Evolutionary conservation across 2,888 invertebrate genomes (phyloP), one percentile per base, ranked within the genome.

Genomic region (Baronia brevicornis): DNA sequence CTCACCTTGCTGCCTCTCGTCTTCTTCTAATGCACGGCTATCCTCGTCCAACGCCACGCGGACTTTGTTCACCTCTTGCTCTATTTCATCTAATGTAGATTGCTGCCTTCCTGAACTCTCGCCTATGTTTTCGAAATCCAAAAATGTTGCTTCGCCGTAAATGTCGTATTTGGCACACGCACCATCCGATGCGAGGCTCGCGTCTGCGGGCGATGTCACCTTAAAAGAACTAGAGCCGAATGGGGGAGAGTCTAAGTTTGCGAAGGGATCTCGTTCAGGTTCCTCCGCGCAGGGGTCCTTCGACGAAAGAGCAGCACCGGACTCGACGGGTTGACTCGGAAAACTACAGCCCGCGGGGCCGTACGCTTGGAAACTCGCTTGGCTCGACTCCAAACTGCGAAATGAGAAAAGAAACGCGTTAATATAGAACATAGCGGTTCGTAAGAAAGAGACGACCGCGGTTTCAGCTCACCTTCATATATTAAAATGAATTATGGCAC

Each of bases 341-440:
- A 84, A 82, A 84, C 84, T 84, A 84, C 79, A 75, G 75, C 57
- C 70, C 63, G 77, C 75, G 61, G 71, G 62, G 55, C 68, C 68
- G 72, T 74, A 77, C 78, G 80, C 75, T 79, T 75, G 84, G 61
- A 84, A 84, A 75, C 74, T 74, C 71, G 70, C 69, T 85, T 85
- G 85, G 84, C 85, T 73, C 79, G 79, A 72, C 74, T 85, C 84
- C 85, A 86, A 85, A 70, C 84, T 82, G 85, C 71, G 77, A 84
- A 82, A 82, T 79, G 82, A 79, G 82, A 82, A 82, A 84, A 84
- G 78, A 80, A 80, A 79, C 60, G 63, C 55, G 69, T 71, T 72
- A 75, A 78, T 74, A 72, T 73, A 70, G 63, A 70, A 60, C 73
- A 54, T 55, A 56, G 47, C 59, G 63, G 60, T 71, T 72, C 60